Evolutionary conservation across 2,797 vertebrate genomes (phyloP).

Genomic region (Sarcoramphus papa): DNA sequence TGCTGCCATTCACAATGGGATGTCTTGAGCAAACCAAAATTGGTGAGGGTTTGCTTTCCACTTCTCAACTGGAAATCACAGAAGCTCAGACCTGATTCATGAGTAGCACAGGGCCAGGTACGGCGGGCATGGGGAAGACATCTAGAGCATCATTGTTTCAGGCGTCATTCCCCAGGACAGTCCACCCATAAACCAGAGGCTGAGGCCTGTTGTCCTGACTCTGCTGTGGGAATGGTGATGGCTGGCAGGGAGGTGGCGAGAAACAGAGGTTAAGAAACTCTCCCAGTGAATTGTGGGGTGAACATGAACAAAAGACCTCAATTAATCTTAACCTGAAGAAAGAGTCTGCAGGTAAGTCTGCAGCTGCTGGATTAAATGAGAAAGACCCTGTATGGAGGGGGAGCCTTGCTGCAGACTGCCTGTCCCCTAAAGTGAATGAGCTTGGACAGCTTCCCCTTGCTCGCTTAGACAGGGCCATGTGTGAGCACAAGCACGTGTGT

Average conservation of each 20-base stretch:
- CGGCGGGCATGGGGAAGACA: neutral
- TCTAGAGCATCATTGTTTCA: neutral
- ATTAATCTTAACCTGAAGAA: neutral
- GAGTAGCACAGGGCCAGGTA: neutral
- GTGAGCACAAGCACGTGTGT: neutral
- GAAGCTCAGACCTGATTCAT: neutral
- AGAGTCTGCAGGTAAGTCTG: neutral
- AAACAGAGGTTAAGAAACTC: neutral
- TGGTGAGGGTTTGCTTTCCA: neutral
- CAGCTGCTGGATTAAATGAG: neutral
- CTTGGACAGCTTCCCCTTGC: neutral
- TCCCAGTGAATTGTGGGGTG: neutral
- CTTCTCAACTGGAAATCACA: neutral
- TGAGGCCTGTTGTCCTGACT: neutral
- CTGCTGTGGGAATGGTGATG: neutral
- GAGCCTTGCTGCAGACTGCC: neutral
- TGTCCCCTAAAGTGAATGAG: neutral
- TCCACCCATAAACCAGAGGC: neutral
- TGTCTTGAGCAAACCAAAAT: neutral
- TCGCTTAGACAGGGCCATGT: rapidly evolving
- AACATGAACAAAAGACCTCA: neutral
- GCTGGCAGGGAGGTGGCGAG: neutral
- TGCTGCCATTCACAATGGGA: neutral
- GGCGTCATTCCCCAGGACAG: neutral
- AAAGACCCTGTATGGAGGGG: neutral